Evolutionary conservation across 2,888 invertebrate species (phyloP).

Genomic region (Apoderus coryli): DNA sequence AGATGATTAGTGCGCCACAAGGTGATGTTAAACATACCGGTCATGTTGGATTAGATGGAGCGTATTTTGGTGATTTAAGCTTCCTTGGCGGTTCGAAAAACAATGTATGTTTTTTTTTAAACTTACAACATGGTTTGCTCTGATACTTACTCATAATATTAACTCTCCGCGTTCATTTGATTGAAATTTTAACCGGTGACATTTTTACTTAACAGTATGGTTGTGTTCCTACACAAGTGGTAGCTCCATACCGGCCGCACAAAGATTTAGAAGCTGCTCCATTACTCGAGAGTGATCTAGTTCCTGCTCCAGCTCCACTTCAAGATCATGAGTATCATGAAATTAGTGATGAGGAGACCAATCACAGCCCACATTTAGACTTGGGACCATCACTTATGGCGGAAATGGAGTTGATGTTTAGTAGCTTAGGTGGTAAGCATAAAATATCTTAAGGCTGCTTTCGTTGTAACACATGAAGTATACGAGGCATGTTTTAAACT

Average conservation of each 20-base stretch:
- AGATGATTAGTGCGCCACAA: conserved; percentile 95
- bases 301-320: conserved; percentile 30
- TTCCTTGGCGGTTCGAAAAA: conserved; percentile 46
- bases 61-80: conserved; percentile 88
- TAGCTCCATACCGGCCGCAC: conserved; percentile 78
- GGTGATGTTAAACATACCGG: conserved; percentile 91
- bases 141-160: no score
- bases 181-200: no score
- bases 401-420: conserved; percentile 81
- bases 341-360: conserved; percentile 63
- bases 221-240: conserved; percentile 75
- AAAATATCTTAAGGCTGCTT: no score
- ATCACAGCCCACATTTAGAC: conserved; percentile 44
- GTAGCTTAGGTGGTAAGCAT: conserved; percentile 43
- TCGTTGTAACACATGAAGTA: no score
- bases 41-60: conserved; percentile 94
- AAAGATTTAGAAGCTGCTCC: conserved; percentile 65
- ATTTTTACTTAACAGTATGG: conserved; percentile 39
- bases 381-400: conserved; percentile 83
- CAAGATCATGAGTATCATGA: conserved; percentile 67
- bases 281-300: conserved; percentile 34
- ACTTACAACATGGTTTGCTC: no score
- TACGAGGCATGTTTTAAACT: no score
- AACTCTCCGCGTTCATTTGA: no score
- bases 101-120: conserved; percentile 28